phyloP scores from a whole-genome alignment of 2,888 invertebrate genomes.

The Rhorus exstirpatorius region DNA sequence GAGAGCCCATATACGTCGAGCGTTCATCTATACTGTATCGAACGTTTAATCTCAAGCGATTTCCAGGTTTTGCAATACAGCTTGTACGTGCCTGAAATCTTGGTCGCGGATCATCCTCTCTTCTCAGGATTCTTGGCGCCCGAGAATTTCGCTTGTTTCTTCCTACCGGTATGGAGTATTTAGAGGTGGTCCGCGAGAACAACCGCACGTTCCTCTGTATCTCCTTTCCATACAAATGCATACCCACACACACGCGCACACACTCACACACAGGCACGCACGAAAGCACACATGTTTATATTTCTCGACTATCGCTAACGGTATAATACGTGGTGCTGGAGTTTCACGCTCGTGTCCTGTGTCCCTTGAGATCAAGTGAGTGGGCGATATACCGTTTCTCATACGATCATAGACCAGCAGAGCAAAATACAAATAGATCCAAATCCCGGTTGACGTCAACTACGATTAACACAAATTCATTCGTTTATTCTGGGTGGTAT shows the following conservation, averaged over 20 bases:
- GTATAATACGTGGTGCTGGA: constrained; percentile 48
- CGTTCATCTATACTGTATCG: constrained; percentile 58
- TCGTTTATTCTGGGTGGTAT: constrained; percentile 4
- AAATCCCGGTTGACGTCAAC: constrained; percentile 31
- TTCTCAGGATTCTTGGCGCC: constrained; percentile 45
- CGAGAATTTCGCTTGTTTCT: constrained; percentile 40
- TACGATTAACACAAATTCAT: constrained; percentile 1
- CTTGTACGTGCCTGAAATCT: constrained; percentile 66
- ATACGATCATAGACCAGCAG: constrained; percentile 29
- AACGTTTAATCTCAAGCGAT: constrained; percentile 65
- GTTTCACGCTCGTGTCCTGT: constrained; percentile 20
- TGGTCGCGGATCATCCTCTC: constrained; percentile 57
- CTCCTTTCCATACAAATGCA: background rate
- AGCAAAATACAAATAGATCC: constrained; percentile 22
- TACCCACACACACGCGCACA: background rate
- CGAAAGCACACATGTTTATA: too few relatives aligned
- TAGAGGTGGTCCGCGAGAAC: constrained; percentile 33
- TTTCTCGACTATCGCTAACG: constrained; percentile 26
- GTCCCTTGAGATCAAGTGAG: constrained; percentile 48
- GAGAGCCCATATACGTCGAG: constrained; percentile 47
- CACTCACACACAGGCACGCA: background rate
- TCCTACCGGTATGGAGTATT: constrained; percentile 25
- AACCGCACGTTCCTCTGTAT: constrained; percentile 17
- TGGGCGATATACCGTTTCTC: constrained; percentile 51
- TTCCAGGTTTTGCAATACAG: constrained; percentile 63